These are phyloP conservation scores for Rattus rattus DNA, from an alignment of 2,113 vertebrate species.

Conservation along the genomic window DNA sequence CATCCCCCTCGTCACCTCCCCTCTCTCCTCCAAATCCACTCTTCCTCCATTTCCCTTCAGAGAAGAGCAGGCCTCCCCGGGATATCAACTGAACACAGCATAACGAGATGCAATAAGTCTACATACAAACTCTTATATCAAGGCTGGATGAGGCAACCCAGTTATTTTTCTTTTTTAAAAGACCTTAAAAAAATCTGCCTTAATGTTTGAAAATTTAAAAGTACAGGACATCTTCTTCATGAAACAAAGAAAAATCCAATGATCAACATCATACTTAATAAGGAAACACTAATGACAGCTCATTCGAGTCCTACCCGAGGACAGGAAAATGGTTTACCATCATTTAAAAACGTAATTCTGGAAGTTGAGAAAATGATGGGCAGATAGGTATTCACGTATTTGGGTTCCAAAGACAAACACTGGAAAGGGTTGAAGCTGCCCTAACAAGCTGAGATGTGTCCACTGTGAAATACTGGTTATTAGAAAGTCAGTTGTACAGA, in stretches of 20 bases:
- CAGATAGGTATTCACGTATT: neutral
- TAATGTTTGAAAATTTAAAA: slow-evolving; percentile 35
- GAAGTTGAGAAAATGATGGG: slow-evolving; percentile 5
- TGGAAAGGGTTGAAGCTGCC: neutral
- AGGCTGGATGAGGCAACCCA: neutral
- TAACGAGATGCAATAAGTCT: neutral
- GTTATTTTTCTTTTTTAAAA: neutral
- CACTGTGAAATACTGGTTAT: neutral
- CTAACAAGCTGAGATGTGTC: neutral
- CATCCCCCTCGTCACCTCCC: neutral
- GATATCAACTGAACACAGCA: neutral
- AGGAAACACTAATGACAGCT: neutral
- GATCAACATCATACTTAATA: neutral
- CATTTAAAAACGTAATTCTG: neutral
- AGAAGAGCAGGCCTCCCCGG: neutral
- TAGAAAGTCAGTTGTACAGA: neutral
- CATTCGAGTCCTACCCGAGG: neutral
- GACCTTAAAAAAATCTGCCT: neutral
- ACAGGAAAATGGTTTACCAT: neutral
- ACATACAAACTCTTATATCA: neutral
- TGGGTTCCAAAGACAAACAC: neutral
- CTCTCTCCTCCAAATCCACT: neutral
- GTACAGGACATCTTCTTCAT: neutral
- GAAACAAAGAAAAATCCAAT: neutral
- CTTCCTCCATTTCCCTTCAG: neutral